Evolutionary conservation across 2,888 invertebrate genomes (phyloP).

Genomic region (Mesoligia furuncula): DNA sequence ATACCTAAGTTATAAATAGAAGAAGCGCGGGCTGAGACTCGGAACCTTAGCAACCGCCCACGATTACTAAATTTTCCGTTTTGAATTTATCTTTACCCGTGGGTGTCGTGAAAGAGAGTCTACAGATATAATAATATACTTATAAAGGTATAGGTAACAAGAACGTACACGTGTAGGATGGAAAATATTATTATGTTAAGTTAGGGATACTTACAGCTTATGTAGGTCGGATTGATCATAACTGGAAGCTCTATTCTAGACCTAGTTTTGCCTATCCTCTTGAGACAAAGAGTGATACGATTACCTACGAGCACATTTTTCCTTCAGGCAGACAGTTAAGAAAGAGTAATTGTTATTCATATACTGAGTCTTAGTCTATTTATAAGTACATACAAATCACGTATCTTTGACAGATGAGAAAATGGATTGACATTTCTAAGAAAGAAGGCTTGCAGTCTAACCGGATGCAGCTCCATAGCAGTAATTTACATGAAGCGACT

Average conservation of each 20-base stretch:
- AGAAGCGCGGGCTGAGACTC: slow-evolving; percentile 16
- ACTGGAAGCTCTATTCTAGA: neutral
- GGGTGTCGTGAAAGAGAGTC: neutral
- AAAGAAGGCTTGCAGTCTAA: neutral
- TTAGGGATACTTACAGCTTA: neutral
- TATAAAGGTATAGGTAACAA: neutral
- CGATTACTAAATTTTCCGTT: slow-evolving; percentile 5
- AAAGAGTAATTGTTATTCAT: neutral
- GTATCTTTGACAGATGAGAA: neutral
- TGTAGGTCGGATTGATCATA: neutral
- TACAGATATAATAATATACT: neutral
- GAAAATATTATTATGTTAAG: neutral
- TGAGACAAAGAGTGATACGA: neutral
- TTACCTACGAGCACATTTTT: neutral
- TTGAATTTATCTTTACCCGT: neutral
- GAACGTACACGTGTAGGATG: neutral
- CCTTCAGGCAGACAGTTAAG: neutral
- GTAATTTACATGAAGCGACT: neutral
- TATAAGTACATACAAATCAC: neutral
- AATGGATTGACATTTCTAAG: neutral
- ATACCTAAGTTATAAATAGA: slow-evolving; percentile 8
- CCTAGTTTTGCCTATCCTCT: neutral
- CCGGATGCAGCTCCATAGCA: neutral
- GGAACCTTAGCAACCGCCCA: slow-evolving; percentile 9
- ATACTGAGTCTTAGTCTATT: too few species aligned